Base-by-base conservation (phyloP, 1,140 invertebrate species). In the Ceratitis capitata region DNA sequence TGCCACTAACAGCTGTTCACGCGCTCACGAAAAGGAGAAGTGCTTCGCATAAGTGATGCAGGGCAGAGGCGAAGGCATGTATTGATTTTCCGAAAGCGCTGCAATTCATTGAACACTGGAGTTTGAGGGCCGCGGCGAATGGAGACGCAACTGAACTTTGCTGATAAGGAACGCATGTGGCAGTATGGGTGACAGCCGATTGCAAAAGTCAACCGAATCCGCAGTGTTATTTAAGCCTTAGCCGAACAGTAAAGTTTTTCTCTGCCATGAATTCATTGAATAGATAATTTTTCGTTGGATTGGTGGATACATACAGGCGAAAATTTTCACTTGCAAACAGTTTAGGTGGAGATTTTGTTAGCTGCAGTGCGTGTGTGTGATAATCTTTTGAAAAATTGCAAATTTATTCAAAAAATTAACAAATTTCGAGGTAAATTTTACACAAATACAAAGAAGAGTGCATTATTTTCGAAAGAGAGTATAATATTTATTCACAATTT, bases 401-500 rank as follows among this genome's bases (percentile, higher is more conserved):
- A 91, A 91, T 91, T 88, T 91, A 89, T 91, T 91, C 87, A 91
- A 91, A 88, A 91, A 91, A 91, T 89, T 91, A 87, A 91, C 89
- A 87, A 91, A 87, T 91, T 91, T 91, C 89, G 90, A 91, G 90
- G 90, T 91, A 87, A 91, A 61, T 78, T n/a, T 9, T 19, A n/a
- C 2, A 26, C 4, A 1, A 78, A 10, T 45, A n/a, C 26, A 23
- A 2, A 12, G n/a, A 3, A 16, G 9, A 78, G 4, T 42, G 39
- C 12, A 23, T 78, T 1, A n/a, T 23, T 23, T 78, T 45, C 26
- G 9, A 19, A 23, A 19, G 1, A 19, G 3, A 12, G 7, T 78
- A 2, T 10, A 3, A 2, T 23, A 39, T 0, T 78, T 14, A 19
- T 6, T 3, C 10, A 74, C 1, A n/a, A 9, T 45, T 39, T 0